A percentile compares a stretch with the other conserved stretches of the same genome.
Evolutionary conservation across 2,797 vertebrate genomes (phyloP).

Genomic region (Vireo griseus): DNA sequence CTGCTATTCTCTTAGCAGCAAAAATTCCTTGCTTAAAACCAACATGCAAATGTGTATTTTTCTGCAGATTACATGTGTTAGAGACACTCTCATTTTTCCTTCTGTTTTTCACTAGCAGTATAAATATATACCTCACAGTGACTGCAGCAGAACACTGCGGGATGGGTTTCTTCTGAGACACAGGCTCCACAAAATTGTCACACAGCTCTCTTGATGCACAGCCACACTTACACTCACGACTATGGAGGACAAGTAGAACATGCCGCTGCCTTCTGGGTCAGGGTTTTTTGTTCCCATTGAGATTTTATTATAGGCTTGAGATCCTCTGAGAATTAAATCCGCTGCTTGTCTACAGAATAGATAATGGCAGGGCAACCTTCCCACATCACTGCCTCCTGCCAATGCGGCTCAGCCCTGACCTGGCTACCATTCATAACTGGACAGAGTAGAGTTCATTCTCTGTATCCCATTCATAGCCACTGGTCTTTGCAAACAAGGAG

Average conservation of each 20-base stretch:
- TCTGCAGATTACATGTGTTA: conserved; percentile 6
- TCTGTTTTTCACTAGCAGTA: conserved; percentile 34
- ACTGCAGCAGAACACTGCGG: background rate
- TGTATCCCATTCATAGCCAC: conserved; percentile 11
- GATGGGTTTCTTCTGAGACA: background rate
- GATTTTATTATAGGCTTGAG: conserved; percentile 41
- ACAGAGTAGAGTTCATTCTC: conserved; percentile 26
- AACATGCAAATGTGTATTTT: conserved; percentile 14
- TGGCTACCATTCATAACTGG: conserved; percentile 43
- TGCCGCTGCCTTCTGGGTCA: conserved; percentile 10
- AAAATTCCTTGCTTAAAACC: background rate
- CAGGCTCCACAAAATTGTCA: background rate
- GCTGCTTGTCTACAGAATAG: conserved; percentile 24
- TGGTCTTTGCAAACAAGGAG: conserved; percentile 26
- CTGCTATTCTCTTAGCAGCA: background rate
- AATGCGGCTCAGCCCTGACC: conserved; percentile 13
- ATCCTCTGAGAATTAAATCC: conserved; percentile 44
- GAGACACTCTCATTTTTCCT: conserved; percentile 9
- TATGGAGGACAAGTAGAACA: conserved; percentile 9
- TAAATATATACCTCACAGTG: background rate
- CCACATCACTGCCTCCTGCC: conserved; percentile 43
- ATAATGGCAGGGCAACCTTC: conserved; percentile 47
- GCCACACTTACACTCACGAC: background rate
- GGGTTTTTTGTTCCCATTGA: conserved; percentile 25
- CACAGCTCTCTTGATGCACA: background rate